Conservation (phyloP, 2,797 vertebrate genomes). For the Pangasius larnaudii region DNA sequence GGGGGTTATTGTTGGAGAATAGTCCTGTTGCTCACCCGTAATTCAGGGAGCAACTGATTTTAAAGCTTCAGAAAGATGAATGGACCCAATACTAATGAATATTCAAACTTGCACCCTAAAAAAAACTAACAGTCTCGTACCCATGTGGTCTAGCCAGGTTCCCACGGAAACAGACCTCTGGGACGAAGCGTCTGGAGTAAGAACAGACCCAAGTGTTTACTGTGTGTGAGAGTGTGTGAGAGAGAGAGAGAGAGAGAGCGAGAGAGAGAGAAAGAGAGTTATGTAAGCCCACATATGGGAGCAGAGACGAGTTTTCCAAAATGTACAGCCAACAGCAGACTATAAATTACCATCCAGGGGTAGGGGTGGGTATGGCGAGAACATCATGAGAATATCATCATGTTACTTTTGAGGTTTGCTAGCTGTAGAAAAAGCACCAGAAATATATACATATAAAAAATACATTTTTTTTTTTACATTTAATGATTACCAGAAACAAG, state of each 20-base stretch:
- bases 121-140: not conserved
- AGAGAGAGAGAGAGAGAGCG: not conserved
- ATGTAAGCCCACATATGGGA: conserved; percentile 25
- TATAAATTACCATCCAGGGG: not conserved
- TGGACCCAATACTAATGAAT: conserved; percentile 14
- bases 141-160: conserved; percentile 30
- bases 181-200: conserved; percentile 24
- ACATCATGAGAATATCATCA: not conserved
- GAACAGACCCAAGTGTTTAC: conserved; percentile 44
- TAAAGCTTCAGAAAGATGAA: not conserved
- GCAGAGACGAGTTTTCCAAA: not conserved
- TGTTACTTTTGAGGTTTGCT: not conserved
- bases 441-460: not conserved
- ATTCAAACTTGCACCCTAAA: not conserved
- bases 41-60: not conserved
- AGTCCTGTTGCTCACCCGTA: not conserved
- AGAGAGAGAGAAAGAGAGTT: not conserved
- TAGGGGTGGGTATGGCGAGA: not conserved
- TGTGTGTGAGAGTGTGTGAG: not conserved
- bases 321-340: not conserved
- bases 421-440: not conserved
- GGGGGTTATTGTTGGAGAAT: not conserved
- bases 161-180: conserved; percentile 48
- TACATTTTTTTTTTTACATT: no score
- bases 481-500: not conserved